Evolutionary conservation across 2,888 invertebrate species (phyloP).

Genomic region (Chrysodeixis includens): DNA sequence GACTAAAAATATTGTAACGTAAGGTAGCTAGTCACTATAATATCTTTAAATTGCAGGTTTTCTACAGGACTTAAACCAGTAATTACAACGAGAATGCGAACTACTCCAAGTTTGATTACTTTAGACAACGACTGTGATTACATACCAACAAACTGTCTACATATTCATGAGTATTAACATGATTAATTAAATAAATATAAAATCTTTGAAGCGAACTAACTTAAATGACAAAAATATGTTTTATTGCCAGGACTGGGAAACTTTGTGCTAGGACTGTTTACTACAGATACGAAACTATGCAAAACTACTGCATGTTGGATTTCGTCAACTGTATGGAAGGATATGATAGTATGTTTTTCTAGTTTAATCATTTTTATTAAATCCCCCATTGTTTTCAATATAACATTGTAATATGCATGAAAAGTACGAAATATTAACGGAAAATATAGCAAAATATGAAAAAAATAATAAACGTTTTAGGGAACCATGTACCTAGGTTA

Average conservation of each 20-base stretch:
- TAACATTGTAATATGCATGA: neutral
- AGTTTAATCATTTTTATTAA: neutral
- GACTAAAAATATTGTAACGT: too few relatives aligned
- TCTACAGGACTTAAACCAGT: neutral
- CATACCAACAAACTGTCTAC: neutral
- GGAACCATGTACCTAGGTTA: too few relatives aligned
- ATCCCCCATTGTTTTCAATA: neutral
- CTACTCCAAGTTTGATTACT: neutral
- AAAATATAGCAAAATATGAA: too few relatives aligned
- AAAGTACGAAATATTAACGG: too few relatives aligned
- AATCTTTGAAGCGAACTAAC: neutral
- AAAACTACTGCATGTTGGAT: conserved; percentile 35
- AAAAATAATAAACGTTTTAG: too few relatives aligned
- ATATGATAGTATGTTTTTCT: conserved; percentile 32
- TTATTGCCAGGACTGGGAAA: conserved; percentile 36
- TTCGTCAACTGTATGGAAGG: conserved; percentile 35
- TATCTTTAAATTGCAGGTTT: neutral
- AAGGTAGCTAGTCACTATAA: too few relatives aligned
- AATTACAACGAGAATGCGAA: neutral
- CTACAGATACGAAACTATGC: conserved; percentile 12
- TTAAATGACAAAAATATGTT: too few relatives aligned
- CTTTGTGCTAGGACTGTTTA: conserved; percentile 21
- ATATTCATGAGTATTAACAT: neutral
- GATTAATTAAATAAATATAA: neutral
- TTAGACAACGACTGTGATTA: neutral